phyloP scores from a whole-genome alignment of 2,797 vertebrate species.

The Gila robusta region DNA sequence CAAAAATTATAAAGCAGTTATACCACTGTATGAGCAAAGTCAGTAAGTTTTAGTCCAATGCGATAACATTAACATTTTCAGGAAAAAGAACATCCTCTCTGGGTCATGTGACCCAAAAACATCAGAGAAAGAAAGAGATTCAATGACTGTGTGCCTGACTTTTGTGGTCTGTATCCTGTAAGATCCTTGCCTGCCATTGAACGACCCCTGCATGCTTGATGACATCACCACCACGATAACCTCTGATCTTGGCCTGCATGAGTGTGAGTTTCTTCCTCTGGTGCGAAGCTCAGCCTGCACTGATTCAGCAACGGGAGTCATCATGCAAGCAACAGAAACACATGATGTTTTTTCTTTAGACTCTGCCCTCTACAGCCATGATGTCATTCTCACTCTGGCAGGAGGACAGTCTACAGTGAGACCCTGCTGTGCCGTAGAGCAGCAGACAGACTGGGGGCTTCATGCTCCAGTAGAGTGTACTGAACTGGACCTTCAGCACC shows the following conservation, averaged over 20 bases:
- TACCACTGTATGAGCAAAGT: neutral
- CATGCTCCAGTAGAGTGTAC: slow-evolving; percentile 68
- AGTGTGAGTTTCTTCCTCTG: slow-evolving; percentile 36
- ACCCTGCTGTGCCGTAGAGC: slow-evolving; percentile 54
- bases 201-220: neutral
- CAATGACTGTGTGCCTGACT: slow-evolving; percentile 12
- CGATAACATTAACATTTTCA: no score
- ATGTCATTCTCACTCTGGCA: slow-evolving; percentile 25
- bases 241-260: neutral
- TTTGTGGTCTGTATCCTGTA: neutral
- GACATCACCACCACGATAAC: neutral
- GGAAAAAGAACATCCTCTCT: neutral
- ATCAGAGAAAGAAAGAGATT: neutral
- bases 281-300: slow-evolving; percentile 29
- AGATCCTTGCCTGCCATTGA: neutral
- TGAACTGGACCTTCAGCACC: slow-evolving; percentile 64
- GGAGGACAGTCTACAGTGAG: slow-evolving; percentile 2
- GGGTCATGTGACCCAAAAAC: neutral
- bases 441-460: slow-evolving; percentile 22
- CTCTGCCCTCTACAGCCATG: slow-evolving; percentile 11
- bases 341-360: slow-evolving; percentile 18
- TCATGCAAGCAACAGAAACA: slow-evolving; percentile 39
- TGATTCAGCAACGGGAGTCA: slow-evolving; percentile 44
- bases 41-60: no score
- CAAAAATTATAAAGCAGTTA: neutral